Conservation (phyloP, 64 coral and sea anemone genomes). For the Porites australiensis region DNA sequence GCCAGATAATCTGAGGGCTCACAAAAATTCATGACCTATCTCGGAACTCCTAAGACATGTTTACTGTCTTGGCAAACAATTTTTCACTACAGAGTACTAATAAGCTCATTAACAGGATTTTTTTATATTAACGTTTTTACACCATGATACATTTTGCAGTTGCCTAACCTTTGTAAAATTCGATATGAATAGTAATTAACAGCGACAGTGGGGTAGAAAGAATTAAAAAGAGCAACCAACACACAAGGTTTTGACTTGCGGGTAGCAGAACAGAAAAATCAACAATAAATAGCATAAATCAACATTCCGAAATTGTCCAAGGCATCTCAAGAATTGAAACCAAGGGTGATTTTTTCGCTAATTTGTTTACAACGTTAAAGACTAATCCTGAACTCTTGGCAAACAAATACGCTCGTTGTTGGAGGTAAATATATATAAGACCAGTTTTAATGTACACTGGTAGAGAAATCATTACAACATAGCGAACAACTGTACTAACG, state of each 20-base stretch:
- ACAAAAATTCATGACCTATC: too few relatives aligned
- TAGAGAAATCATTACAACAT: neutral
- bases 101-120: neutral
- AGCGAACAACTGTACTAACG: neutral
- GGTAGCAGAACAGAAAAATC: slow-evolving; percentile 8
- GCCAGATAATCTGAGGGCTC: too few relatives aligned
- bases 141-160: neutral
- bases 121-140: neutral
- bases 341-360: slow-evolving; percentile 39
- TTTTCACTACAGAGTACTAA: neutral
- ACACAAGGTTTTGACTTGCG: neutral
- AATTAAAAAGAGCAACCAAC: neutral
- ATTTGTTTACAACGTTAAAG: slow-evolving; percentile 55
- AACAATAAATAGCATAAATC: slow-evolving; percentile 41
- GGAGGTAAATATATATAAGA: neutral
- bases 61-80: neutral
- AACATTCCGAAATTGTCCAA: slow-evolving; percentile 42
- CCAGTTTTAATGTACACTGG: neutral
- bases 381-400: slow-evolving; percentile 30
- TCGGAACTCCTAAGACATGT: slow-evolving; percentile 7
- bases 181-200: neutral
- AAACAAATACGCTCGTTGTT: slow-evolving; percentile 19
- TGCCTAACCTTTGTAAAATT: neutral
- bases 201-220: neutral
- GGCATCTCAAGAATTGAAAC: slow-evolving; percentile 55